A percentile compares a stretch with the other conserved stretches of the same genome.
phyloP scores from a whole-genome alignment of 2,888 invertebrate species.

The Acholoe squamosa region DNA sequence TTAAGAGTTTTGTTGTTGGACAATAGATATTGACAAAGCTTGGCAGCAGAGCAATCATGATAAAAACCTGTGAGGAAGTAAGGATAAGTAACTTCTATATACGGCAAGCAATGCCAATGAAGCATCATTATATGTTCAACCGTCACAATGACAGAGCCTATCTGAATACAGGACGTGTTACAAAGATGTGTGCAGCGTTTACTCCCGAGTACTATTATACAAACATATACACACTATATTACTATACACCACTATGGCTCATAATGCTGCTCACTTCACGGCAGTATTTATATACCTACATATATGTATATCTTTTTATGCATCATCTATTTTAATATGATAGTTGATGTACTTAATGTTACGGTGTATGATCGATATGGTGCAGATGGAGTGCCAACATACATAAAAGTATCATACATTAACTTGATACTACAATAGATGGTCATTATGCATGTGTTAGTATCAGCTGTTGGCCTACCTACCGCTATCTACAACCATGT shows the following conservation, averaged over 20 bases:
- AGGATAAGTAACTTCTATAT: not conserved
- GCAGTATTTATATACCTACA: slow-evolving; percentile 40
- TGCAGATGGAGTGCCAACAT: not conserved
- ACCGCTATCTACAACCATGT: not conserved
- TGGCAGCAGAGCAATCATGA: slow-evolving; percentile 19
- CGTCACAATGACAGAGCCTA: not conserved
- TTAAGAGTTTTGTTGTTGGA: not conserved
- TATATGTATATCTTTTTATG: slow-evolving; percentile 14
- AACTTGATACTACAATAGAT: too few species aligned
- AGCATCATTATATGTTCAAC: not conserved
- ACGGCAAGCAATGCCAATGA: not conserved
- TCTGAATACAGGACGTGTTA: not conserved
- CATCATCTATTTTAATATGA: not conserved
- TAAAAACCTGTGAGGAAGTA: not conserved
- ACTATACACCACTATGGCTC: not conserved
- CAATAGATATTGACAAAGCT: not conserved
- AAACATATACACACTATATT: not conserved
- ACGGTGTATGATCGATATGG: slow-evolving; percentile 10
- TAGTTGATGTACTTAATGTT: not conserved
- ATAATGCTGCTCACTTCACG: slow-evolving; percentile 14
- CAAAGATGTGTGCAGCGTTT: not conserved
- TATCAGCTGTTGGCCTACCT: too few species aligned
- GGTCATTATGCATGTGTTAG: too few species aligned
- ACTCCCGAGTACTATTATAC: not conserved
- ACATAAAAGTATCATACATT: too few species aligned